Conservation (phyloP, 1,140 invertebrate species). For the Meloidogyne hapla region DNA sequence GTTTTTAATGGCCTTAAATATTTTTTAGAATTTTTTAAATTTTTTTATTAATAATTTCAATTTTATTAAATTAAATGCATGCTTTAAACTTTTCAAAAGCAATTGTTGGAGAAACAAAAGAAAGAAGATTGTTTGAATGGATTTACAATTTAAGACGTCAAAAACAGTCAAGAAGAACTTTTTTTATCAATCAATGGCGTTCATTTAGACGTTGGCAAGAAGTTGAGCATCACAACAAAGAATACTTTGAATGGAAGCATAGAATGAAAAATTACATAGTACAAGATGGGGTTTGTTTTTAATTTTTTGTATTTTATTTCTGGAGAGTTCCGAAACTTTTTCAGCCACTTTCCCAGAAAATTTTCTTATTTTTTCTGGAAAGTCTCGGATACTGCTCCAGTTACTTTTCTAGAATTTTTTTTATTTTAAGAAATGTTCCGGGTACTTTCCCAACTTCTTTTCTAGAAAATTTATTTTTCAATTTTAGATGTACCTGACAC, state of each 20-base stretch:
- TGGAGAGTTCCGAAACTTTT: too few relatives aligned
- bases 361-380: too few relatives aligned
- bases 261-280: not conserved
- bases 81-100: not conserved
- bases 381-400: too few relatives aligned
- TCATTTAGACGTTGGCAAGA: conserved; percentile 58
- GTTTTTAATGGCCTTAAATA: not conserved
- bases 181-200: conserved; percentile 50
- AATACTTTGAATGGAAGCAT: conserved; percentile 35
- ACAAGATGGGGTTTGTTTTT: not conserved
- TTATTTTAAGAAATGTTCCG: too few relatives aligned
- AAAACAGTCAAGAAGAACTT: not conserved
- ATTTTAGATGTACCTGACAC: conserved; percentile 53
- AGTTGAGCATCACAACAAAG: conserved; percentile 45
- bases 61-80: too few relatives aligned
- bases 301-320: not conserved
- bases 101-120: not conserved
- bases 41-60: too few relatives aligned
- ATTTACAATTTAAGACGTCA: not conserved
- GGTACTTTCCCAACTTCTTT: not conserved
- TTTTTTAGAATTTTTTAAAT: too few relatives aligned
- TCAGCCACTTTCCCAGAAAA: too few relatives aligned
- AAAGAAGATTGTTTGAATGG: not conserved
- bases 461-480: not conserved
- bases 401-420: too few relatives aligned